Conservation (phyloP, 2,113 vertebrate species). For the Eurypyga helias region DNA sequence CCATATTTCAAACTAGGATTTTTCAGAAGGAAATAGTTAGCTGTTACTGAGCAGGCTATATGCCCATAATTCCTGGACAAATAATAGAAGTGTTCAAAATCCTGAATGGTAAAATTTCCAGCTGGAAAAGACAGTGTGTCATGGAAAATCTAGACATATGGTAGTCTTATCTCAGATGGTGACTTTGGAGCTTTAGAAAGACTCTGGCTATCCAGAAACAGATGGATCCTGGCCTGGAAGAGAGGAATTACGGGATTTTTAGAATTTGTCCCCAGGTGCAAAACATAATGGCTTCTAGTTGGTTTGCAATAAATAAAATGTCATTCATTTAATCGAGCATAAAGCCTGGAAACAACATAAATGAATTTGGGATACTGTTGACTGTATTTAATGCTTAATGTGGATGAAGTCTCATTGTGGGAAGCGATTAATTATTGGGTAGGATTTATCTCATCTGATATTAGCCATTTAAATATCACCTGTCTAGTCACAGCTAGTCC, state of each 20-base stretch:
- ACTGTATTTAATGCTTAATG: not conserved
- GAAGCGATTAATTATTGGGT: not conserved
- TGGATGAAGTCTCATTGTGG: not conserved
- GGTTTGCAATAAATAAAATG: not conserved
- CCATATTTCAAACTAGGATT: not conserved
- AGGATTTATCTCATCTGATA: not conserved
- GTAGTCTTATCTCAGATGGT: not conserved
- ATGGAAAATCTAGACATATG: not conserved
- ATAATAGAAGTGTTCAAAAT: not conserved
- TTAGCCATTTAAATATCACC: not conserved
- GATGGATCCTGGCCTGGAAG: not conserved
- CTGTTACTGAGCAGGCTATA: not conserved
- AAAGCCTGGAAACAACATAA: not conserved
- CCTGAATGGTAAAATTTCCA: not conserved
- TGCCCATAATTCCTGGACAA: not conserved
- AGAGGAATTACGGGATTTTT: not conserved
- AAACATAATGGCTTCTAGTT: not conserved
- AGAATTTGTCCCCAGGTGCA: not conserved
- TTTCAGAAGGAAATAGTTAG: constrained; percentile 16
- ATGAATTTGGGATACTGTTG: not conserved
- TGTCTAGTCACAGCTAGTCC: not conserved
- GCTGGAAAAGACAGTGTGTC: not conserved
- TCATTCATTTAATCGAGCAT: not conserved
- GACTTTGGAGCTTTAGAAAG: not conserved
- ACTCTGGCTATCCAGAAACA: not conserved